Base-by-base conservation (phyloP, 2,113 vertebrate genomes). In the Serilophus lunatus region DNA sequence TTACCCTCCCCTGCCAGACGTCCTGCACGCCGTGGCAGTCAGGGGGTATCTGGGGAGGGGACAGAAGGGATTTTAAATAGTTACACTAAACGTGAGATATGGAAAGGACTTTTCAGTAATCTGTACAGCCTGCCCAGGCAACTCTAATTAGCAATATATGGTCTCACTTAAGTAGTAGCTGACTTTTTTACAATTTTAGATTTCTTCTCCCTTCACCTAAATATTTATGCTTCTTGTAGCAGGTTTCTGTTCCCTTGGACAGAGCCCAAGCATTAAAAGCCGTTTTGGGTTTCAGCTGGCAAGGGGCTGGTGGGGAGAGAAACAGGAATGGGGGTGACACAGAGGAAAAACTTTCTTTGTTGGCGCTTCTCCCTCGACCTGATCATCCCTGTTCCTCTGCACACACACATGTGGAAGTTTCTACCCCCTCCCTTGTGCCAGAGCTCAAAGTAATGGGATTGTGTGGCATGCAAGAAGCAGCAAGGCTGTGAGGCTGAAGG, bases 361-460 rank as follows among this genome's bases (percentile, higher is more conserved):
- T 71, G 65, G 61, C 35, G 71, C 19, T 42, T 89, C 51, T 25
- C 64, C 35, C 29, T 85, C 47, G 38, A 22, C 13, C 81, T 81
- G 36, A 17, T 20, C 69, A 61, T 19, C 9, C n/a, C 16, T 13
- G 63, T 87, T 68, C 14, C 51, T 79, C 69, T 66, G 19, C 2
- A 44, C 8, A 22, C 18, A 60, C 35, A 60, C 26, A 38, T 35
- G 40, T 6, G 59, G 2, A 42, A 3, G 31, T 50, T 87, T 66
- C 56, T 70, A 7, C 61, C 35, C 70, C 33, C 29, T 12, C 42
- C 3, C 1, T 25, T 59, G 25, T 33, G 51, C 28, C 78, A 35
- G 59, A 64, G 42, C 61, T 79, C 0, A 0, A 33, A 65, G 35
- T 31, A 31, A 6, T 3, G 0, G 13, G 28, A 4, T 57, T 53